Conservation (phyloP, 2,888 invertebrate species). For the Eugnorisma glareosa region DNA sequence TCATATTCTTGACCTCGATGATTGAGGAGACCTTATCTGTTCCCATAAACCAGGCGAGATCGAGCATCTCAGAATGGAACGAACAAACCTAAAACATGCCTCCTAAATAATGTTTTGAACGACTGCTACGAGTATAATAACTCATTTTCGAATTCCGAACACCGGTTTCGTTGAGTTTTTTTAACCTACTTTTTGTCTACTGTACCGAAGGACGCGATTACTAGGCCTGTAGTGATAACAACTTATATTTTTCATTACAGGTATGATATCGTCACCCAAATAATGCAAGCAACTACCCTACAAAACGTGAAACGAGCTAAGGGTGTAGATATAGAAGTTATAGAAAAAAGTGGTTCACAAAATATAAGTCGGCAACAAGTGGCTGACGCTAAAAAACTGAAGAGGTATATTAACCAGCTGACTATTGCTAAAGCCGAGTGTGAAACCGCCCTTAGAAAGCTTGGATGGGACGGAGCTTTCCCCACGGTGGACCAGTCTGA, state of each 20-base stretch:
- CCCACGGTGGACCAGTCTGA: conserved; percentile 88
- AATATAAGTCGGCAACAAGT: conserved; percentile 94
- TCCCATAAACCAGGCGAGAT: background rate
- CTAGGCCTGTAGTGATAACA: background rate
- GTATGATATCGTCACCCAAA: conserved; percentile 96
- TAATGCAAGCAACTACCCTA: conserved; percentile 98
- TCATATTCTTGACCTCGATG: background rate
- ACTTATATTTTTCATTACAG: conserved; percentile 79
- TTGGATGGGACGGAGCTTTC: conserved; percentile 95
- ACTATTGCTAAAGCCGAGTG: conserved; percentile 95
- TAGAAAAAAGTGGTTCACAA: conserved; percentile 88
- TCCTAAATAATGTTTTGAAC: background rate
- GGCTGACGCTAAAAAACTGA: conserved; percentile 94
- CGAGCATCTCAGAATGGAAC: background rate
- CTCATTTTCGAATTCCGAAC: conserved; percentile 16
- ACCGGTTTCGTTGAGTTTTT: conserved; percentile 3
- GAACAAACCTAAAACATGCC: background rate
- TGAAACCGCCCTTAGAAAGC: conserved; percentile 93
- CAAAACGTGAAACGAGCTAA: conserved; percentile 97
- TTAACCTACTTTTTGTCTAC: conserved; percentile 19
- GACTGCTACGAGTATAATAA: background rate
- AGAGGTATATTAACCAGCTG: conserved; percentile 95
- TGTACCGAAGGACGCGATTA: background rate
- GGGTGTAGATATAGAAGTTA: conserved; percentile 93
- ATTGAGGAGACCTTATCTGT: background rate